Evolutionary conservation across 2,888 invertebrate species (phyloP), one percentile per base, ranked within the genome.

Genomic region (Heliconius ethilla): DNA sequence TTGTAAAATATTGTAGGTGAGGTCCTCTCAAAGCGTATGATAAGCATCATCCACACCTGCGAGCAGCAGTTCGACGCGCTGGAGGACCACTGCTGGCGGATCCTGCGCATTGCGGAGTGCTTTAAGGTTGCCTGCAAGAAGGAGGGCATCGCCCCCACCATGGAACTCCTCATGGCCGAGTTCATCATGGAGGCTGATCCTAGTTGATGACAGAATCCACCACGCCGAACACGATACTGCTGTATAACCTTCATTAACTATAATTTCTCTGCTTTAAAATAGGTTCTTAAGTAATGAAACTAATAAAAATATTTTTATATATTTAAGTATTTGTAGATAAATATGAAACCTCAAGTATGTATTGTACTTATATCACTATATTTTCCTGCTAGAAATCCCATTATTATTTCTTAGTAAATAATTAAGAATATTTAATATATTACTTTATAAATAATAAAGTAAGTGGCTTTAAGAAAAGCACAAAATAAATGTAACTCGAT

Each of bases 91-190:
- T 92, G 92, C 87, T 89, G 89, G 91, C 89, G 92, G 59, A 89
- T 92, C 83, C 88, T 92, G 81, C 89, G 86, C 83, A 82, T 89
- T 59, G 90, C 92, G 11, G 91, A 92, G 86, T 92, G 92, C 87
- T 92, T 92, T 87, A 92, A 91, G 86, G 5, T 3, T 5, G 59
- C 82, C 51, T 90, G 91, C 84, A 83, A 87, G 80, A 51, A 79
- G 55, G 80, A 78, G n/a, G 87, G 89, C 80, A 83, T 92, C 67
- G 92, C 91, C 70, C 92, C 92, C 70, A 84, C 89, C 83, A 90
- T 91, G 88, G 91, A 92, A 83, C 79, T 91, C 80, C 85, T 92
- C 79, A 88, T 92, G 86, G 87, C 90, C 0, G 92, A 92, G 85
- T 89, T 92, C 83, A 91, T 92, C 79, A 90, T 92, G 90, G 91